Evolutionary conservation across 2,113 vertebrate species (phyloP).

Genomic region (Pelecanus crispus): DNA sequence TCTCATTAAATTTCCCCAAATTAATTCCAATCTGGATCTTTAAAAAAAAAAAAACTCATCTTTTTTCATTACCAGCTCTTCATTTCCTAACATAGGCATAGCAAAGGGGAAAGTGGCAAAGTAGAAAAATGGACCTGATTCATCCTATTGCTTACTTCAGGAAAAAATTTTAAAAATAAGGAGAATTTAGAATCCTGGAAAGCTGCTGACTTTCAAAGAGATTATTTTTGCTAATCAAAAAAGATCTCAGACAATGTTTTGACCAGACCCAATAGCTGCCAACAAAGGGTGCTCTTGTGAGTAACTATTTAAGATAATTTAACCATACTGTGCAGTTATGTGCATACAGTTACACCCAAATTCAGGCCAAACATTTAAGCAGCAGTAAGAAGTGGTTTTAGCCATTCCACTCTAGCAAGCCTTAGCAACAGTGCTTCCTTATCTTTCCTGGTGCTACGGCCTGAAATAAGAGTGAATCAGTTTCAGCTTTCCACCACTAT

Average conservation of each 20-base stretch:
- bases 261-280: not conserved
- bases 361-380: not conserved
- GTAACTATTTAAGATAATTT: not conserved
- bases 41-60: not conserved
- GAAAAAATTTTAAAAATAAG: not conserved
- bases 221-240: not conserved
- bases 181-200: not conserved
- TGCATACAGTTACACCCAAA: not conserved
- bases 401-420: not conserved
- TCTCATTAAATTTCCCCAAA: fast-evolving
- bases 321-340: not conserved
- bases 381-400: not conserved
- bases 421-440: not conserved
- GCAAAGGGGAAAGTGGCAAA: not conserved
- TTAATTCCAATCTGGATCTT: not conserved
- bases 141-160: not conserved
- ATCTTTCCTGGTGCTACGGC: not conserved
- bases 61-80: not conserved
- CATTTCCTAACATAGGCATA: not conserved
- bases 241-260: not conserved
- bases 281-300: not conserved
- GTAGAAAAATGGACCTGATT: not conserved
- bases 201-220: not conserved
- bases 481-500: conserved; percentile 14
- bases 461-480: conserved; percentile 9